Conservation (phyloP, 2,797 vertebrate genomes). For the Macropus fuliginosus region DNA sequence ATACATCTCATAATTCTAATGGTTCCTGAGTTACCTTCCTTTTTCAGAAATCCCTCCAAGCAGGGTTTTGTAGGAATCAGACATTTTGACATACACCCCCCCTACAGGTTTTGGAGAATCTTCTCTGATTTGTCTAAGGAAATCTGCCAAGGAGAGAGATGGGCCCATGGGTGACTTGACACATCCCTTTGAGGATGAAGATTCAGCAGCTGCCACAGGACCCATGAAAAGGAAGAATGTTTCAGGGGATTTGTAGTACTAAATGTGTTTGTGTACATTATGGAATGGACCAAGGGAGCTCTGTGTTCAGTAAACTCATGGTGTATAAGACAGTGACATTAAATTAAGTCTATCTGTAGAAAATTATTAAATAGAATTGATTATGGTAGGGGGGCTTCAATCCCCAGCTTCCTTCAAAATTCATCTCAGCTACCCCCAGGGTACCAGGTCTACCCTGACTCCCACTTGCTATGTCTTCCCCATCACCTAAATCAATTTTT, state of each 20-base stretch:
- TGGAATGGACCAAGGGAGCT: slow-evolving; percentile 14
- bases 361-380: background rate
- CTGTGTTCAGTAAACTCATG: slow-evolving; percentile 14
- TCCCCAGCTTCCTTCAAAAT: background rate
- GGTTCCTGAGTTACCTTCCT: slow-evolving; percentile 42
- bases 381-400: background rate
- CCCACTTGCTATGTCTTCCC: background rate
- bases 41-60: slow-evolving; percentile 11
- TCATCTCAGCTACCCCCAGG: background rate
- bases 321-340: background rate
- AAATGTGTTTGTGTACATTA: slow-evolving; percentile 7
- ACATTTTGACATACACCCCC: background rate
- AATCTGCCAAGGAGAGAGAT: background rate
- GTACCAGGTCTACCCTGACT: too few species aligned
- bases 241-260: background rate
- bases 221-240: background rate
- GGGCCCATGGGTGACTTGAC: background rate
- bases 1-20: slow-evolving; percentile 17
- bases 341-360: slow-evolving; percentile 2
- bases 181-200: background rate
- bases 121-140: slow-evolving; percentile 3
- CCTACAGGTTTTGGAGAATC: slow-evolving; percentile 32
- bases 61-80: slow-evolving; percentile 21
- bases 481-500: background rate
- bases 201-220: background rate